phyloP scores from a whole-genome alignment of 2,888 invertebrate genomes.

The Hipparchia semele region DNA sequence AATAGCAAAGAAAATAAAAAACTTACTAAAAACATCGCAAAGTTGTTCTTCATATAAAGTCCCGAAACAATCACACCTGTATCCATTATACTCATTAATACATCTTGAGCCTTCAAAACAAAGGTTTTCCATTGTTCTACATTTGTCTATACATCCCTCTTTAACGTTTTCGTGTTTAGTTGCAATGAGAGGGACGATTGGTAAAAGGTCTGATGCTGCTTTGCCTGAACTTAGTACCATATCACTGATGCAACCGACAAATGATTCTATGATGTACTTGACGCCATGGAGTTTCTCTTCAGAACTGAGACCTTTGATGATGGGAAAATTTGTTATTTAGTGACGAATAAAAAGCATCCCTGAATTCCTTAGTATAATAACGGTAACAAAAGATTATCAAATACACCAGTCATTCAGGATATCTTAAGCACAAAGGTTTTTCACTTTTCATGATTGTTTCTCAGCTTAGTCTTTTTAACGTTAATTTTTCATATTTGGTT shows the following conservation, averaged over 20 bases:
- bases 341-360: neutral
- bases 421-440: no score
- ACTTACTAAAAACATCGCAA: conserved; percentile 95
- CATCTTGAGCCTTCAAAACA: conserved; percentile 95
- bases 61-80: conserved; percentile 96
- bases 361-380: no score
- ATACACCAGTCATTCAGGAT: no score
- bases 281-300: conserved; percentile 95
- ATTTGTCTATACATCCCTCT: conserved; percentile 94
- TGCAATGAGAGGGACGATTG: conserved; percentile 92
- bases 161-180: conserved; percentile 95
- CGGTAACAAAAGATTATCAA: no score
- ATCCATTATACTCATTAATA: conserved; percentile 95
- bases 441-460: no score
- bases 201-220: conserved; percentile 91
- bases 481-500: no score
- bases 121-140: conserved; percentile 90
- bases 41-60: conserved; percentile 95
- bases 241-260: conserved; percentile 95
- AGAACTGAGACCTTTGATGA: conserved; percentile 88
- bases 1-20: neutral
- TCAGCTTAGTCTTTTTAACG: no score
- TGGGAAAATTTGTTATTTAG: neutral
- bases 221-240: conserved; percentile 93
- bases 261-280: conserved; percentile 96